Conservation (phyloP, 2,888 invertebrate species). For the Zonitis immaculata region DNA sequence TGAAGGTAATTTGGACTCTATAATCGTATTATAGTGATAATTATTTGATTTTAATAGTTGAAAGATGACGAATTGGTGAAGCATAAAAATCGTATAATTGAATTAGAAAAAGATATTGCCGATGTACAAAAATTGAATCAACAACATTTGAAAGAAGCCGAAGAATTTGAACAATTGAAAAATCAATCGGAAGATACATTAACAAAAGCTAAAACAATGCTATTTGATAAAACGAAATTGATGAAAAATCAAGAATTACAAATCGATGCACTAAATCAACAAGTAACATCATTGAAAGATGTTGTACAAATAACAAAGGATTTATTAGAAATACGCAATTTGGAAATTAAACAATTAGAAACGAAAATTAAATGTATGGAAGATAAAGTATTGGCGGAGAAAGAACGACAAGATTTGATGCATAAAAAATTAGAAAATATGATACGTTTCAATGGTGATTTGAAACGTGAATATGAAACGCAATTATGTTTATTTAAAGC, state of each 20-base stretch:
- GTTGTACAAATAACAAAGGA: conserved; percentile 79
- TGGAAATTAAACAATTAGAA: conserved; percentile 70
- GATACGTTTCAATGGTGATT: conserved; percentile 66
- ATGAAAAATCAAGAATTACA: conserved; percentile 76
- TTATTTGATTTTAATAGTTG: conserved; percentile 25
- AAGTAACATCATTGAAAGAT: conserved; percentile 73
- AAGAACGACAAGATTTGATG: conserved; percentile 64
- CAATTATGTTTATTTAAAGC: conserved; percentile 69
- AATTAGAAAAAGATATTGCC: conserved; percentile 40
- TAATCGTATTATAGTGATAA: not conserved
- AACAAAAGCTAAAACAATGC: conserved; percentile 63
- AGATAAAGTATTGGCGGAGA: conserved; percentile 64
- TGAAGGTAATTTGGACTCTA: conserved; percentile 25
- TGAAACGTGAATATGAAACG: conserved; percentile 72
- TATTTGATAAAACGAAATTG: conserved; percentile 71
- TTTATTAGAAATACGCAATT: conserved; percentile 69
- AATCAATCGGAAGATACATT: conserved; percentile 52
- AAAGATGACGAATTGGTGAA: conserved; percentile 30
- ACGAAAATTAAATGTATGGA: conserved; percentile 66
- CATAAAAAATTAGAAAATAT: conserved; percentile 68
- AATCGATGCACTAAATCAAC: conserved; percentile 65
- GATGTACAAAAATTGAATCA: conserved; percentile 38
- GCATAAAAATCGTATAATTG: conserved; percentile 28
- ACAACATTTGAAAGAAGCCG: conserved; percentile 36
- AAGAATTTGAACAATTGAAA: conserved; percentile 44